Base-by-base conservation (phyloP, 1,140 invertebrate species). In the Tribolium madens region DNA sequence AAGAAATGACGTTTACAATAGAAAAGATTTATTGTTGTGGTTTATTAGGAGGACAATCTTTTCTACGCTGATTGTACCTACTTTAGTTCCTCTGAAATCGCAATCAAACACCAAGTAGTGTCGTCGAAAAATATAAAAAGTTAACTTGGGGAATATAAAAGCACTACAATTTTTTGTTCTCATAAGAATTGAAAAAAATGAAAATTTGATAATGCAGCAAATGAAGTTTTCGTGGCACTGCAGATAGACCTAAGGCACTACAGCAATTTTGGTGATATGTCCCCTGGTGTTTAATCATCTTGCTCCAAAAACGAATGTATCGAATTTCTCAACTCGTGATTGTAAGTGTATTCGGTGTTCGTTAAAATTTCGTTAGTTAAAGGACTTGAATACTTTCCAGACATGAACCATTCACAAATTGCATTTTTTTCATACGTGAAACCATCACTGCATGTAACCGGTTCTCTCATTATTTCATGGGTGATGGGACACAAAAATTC, bases 401-500 rank as follows among this genome's bases (percentile, higher is more conserved):
- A 90, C 42, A 91, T 84, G 69, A 95, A 91, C 93, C 94, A 95
- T 81, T 92, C 90, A 18, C 88, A 88, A 73, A 95, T 94, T 5
- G 93, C 94, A 70, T 87, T 87, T 82, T 89, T 88, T 82, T 95
- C 94, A 82, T 95, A 95, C 0, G 91, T 92, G 81, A 93, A 93
- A 18, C 93, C 93, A 88, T 95, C 94, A 90, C 85, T 92, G 81
- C 92, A 93, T 21, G 89, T 89, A 3, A 95, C 93, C 10, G 94
- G 93, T 83, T 94, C 91, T 73, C 87, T 88, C 93, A 95, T 94
- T 18, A 95, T 87, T 81, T 94, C 92, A 64, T 93, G 92, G 0
- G 93, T 95, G 14, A 95, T 95, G 7, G 94, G 94, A 86, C 94
- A 95, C n/a, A 93, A 82, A 81, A 91, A 93, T 82, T 95, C 92